Base-by-base conservation (phyloP, 1,140 invertebrate species). In the Augochlora pura region DNA sequence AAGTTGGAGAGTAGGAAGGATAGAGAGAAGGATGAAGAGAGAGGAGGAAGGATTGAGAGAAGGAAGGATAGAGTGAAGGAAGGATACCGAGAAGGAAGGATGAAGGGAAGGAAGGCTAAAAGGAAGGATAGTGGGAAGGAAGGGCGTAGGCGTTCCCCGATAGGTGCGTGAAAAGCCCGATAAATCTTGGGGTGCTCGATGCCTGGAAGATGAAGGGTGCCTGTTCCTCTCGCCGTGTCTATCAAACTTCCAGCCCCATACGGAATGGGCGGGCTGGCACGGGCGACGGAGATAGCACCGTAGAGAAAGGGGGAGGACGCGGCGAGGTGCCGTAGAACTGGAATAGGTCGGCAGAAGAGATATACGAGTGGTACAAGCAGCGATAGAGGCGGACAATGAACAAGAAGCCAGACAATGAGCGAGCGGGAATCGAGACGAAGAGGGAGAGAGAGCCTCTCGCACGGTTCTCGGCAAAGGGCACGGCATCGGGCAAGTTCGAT, bases 341-440 rank as follows among this genome's bases (percentile, higher is more conserved):
- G n/a, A 46, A 77, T 62, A 62, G 42, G 25, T 23, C 25, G 7
- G 5, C 60, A 16, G 60, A 38, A 38, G 59, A 38, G 71, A 52
- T 38, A 46, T 52, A 63, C 72, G 70, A 60, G 66, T 52, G 39
- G 80, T 67, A 59, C 12, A 27, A n/a, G 57, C 62, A 6, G n/a
- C 39, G 73, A 72, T 60, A 65, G 21, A 66, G 60, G 63, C 63
- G 46, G 49, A 74, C 70, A 74, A 74, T 64, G 76, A 74, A 64
- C 46, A 39, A 72, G 77, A 60, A 72, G 62, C 49, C 62, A 66
- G 80, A 79, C 66, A 77, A 77, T 68, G 75, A 81, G 57, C 66
- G 25, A 67, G 60, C 0, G 60, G 69, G 69, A 81, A 67, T 66
- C 60, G 75, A 39, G 60, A n/a, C 16, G 49, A n/a, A 57, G 39